Conservation (phyloP, 2,888 invertebrate genomes). For the Eilema sororculum region DNA sequence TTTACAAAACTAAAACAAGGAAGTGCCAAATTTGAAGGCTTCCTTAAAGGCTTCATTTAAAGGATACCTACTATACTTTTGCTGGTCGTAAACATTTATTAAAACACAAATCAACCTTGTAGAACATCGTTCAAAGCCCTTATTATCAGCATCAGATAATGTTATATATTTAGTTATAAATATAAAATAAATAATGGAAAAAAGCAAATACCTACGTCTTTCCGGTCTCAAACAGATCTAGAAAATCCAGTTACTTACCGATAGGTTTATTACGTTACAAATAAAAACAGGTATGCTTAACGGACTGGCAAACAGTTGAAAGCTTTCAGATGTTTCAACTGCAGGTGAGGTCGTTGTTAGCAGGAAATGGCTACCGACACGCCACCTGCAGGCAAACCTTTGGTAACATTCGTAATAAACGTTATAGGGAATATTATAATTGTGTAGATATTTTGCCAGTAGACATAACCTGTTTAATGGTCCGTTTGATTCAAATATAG, state of each 20-base stretch:
- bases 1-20: no score
- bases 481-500: background rate
- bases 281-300: slow-evolving; percentile 64
- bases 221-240: background rate
- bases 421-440: slow-evolving; percentile 16
- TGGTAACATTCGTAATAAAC: slow-evolving; percentile 38
- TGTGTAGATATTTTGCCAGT: slow-evolving; percentile 18
- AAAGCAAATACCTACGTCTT: background rate
- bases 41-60: no score
- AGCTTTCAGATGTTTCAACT: slow-evolving; percentile 75
- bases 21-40: no score
- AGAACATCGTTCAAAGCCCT: background rate
- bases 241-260: slow-evolving; percentile 21
- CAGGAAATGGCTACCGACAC: slow-evolving; percentile 66
- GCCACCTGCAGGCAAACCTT: slow-evolving; percentile 52
- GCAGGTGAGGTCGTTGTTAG: slow-evolving; percentile 66
- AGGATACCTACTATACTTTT: no score
- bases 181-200: background rate
- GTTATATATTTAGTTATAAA: background rate
- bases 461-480: background rate
- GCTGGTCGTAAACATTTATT: no score
- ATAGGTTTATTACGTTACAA: slow-evolving; percentile 41
- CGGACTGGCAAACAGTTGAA: slow-evolving; percentile 74
- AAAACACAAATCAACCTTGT: no score
- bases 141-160: background rate